Evolutionary conservation across 2,888 invertebrate genomes (phyloP).

Genomic region (Lepidochrysops patricia): DNA sequence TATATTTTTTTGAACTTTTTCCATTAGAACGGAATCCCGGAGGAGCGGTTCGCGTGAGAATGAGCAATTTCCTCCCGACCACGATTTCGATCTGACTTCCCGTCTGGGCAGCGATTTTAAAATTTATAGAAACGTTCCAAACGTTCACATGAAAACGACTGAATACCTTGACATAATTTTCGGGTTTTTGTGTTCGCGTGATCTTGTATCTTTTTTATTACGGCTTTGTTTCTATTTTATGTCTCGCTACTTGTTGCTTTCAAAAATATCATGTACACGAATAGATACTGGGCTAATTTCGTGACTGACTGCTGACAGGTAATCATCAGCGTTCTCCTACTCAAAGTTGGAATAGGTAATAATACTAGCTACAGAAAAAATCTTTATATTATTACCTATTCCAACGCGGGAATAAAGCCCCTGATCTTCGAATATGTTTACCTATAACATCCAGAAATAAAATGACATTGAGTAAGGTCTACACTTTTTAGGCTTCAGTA

Average conservation of each 20-base stretch:
- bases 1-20: slow-evolving; percentile 68
- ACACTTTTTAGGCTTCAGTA: background rate
- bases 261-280: too few relatives aligned
- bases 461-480: background rate
- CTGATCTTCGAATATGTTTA: too few relatives aligned
- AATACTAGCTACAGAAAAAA: too few relatives aligned
- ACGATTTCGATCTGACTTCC: slow-evolving; percentile 72
- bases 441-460: too few relatives aligned
- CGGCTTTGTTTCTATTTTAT: too few relatives aligned
- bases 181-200: background rate
- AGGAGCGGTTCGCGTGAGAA: slow-evolving; percentile 67
- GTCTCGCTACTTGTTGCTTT: too few relatives aligned
- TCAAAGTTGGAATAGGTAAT: too few relatives aligned
- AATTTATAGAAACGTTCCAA: slow-evolving; percentile 67
- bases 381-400: too few relatives aligned
- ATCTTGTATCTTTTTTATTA: background rate
- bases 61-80: slow-evolving; percentile 70
- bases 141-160: slow-evolving; percentile 63
- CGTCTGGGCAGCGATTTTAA: slow-evolving; percentile 69
- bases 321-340: too few relatives aligned
- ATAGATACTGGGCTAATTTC: too few relatives aligned
- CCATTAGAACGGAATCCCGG: slow-evolving; percentile 62
- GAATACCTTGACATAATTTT: slow-evolving; percentile 4
- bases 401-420: too few relatives aligned
- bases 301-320: too few relatives aligned